Percentiles rank a stretch among this genome's conserved stretches.
phyloP scores from a whole-genome alignment of 2,888 invertebrate species.

The Lacanobia wlatinum region DNA sequence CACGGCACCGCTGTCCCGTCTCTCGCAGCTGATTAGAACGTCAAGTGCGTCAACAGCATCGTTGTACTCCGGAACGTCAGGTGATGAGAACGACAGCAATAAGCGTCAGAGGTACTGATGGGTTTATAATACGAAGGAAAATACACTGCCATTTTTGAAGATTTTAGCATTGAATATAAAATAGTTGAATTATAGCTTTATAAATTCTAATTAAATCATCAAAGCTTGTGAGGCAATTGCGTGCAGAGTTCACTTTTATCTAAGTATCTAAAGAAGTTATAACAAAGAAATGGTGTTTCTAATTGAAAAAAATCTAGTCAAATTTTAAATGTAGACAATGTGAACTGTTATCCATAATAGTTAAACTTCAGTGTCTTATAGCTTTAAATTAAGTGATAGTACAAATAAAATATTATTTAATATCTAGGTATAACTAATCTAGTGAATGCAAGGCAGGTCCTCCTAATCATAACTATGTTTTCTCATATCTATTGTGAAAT shows the following conservation, averaged over 20 bases:
- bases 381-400: conserved; percentile 55
- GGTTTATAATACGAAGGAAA: background rate
- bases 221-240: background rate
- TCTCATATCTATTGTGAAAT: conserved; percentile 61
- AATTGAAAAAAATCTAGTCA: conserved; percentile 27
- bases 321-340: background rate
- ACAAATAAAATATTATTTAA: conserved; percentile 29
- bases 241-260: background rate
- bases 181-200: background rate
- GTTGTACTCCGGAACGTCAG: conserved; percentile 75
- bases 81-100: conserved; percentile 68
- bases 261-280: background rate
- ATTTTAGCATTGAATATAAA: conserved; percentile 16
- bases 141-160: conserved; percentile 48
- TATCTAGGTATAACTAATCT: conserved; percentile 9
- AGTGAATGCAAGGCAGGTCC: conserved; percentile 31
- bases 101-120: conserved; percentile 72
- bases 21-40: conserved; percentile 82
- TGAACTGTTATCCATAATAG: conserved; percentile 10
- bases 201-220: background rate
- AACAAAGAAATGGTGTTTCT: conserved; percentile 17
- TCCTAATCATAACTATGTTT: conserved; percentile 36
- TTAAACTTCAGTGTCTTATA: conserved; percentile 11
- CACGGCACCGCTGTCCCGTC: conserved; percentile 82
- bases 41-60: conserved; percentile 82